Percentiles rank a stretch among this genome's conserved stretches.
phyloP scores from a whole-genome alignment of 2,888 invertebrate species.

The Elmis aenea region DNA sequence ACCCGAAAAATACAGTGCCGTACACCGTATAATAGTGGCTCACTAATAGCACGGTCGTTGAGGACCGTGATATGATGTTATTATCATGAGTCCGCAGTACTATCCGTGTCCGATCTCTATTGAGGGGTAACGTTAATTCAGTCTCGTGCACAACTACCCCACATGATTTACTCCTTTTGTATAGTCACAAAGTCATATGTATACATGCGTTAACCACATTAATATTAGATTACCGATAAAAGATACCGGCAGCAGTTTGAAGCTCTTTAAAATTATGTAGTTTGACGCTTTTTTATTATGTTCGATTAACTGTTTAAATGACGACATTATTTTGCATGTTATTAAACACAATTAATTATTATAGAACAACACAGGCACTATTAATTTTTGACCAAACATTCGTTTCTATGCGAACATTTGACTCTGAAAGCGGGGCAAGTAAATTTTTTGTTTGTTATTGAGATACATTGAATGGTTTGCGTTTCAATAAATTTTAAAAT shows the following conservation, averaged over 20 bases:
- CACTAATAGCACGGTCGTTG: constrained; percentile 18
- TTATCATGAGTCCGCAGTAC: constrained; percentile 24
- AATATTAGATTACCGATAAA: constrained; percentile 16
- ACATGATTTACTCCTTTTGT: constrained; percentile 24
- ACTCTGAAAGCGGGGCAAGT: no score
- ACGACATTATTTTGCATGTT: no score
- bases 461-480: no score
- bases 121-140: constrained; percentile 25
- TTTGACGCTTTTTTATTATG: no score
- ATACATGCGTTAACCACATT: constrained; percentile 20
- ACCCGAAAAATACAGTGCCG: constrained; percentile 14
- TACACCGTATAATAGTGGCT: constrained; percentile 16
- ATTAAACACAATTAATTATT: no score
- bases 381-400: no score
- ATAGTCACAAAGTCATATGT: constrained; percentile 21
- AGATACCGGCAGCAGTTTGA: constrained; percentile 7
- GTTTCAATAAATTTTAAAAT: no score
- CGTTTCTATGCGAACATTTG: no score
- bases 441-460: no score
- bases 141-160: constrained; percentile 16
- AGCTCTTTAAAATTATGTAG: no score
- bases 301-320: no score
- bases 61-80: constrained; percentile 21
- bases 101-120: constrained; percentile 25
- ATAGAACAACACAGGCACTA: no score